These are phyloP conservation scores for Pogonognathellus flavescens DNA, from an alignment of 1,140 invertebrate species.

Conservation along the genomic window DNA sequence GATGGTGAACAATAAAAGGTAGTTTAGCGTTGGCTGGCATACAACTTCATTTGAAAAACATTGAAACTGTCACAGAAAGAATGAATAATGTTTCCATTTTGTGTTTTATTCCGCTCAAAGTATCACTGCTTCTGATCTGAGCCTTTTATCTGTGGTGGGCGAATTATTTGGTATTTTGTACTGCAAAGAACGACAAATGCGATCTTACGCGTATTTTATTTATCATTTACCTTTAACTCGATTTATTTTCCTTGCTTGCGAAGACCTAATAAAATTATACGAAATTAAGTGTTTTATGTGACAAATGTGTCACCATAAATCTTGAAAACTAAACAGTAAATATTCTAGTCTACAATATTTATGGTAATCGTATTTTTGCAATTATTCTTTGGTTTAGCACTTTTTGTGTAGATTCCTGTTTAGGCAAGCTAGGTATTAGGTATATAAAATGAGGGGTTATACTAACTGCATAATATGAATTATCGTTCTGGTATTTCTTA, in stretches of 20 bases:
- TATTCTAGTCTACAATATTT: too few species aligned
- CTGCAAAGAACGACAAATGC: background rate
- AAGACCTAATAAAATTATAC: too few species aligned
- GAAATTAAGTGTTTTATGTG: too few species aligned
- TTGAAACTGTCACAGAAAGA: constrained; percentile 55
- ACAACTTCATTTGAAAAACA: constrained; percentile 59
- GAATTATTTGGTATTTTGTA: background rate
- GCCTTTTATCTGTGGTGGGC: background rate
- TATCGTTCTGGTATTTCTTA: too few species aligned
- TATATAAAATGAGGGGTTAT: too few species aligned
- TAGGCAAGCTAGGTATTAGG: too few species aligned
- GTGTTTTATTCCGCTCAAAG: background rate
- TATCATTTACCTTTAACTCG: background rate
- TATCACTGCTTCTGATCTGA: background rate
- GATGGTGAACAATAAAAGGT: background rate
- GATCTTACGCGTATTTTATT: background rate
- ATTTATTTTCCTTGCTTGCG: background rate
- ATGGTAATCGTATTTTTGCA: too few species aligned
- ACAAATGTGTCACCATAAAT: too few species aligned
- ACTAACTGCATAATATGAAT: too few species aligned
- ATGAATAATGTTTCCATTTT: constrained; percentile 6
- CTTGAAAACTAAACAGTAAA: too few species aligned
- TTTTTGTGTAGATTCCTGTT: too few species aligned
- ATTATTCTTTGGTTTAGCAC: too few species aligned
- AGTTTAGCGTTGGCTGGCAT: background rate